phyloP scores from a whole-genome alignment of 2,113 vertebrate species.

The Acanthisitta chloris region DNA sequence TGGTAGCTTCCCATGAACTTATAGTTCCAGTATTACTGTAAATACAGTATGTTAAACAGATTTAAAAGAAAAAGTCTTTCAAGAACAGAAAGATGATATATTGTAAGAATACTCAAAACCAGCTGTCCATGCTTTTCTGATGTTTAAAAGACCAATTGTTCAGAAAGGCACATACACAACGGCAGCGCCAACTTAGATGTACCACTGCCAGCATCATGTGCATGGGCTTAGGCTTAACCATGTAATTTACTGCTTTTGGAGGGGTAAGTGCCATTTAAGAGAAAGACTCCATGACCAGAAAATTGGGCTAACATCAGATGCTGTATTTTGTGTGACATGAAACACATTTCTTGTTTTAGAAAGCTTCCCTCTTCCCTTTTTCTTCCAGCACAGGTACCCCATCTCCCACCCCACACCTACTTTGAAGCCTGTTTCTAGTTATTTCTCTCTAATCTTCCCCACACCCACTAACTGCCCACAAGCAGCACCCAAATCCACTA shows the following conservation, averaged over 20 bases:
- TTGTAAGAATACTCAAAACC: background rate
- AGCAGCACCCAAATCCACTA: background rate
- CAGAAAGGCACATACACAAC: background rate
- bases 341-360: background rate
- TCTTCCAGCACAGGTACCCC: background rate
- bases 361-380: background rate
- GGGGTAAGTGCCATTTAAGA: background rate
- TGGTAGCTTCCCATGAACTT: conserved; percentile 25
- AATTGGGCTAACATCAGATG: background rate
- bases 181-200: background rate
- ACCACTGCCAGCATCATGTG: background rate
- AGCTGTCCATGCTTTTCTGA: background rate
- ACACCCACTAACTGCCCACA: accelerated
- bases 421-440: background rate
- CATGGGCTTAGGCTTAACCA: background rate
- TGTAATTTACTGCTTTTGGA: accelerated
- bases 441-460: background rate
- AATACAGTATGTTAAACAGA: conserved; percentile 4
- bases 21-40: conserved; percentile 1
- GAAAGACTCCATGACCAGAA: background rate
- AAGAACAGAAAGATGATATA: background rate
- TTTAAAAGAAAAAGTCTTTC: background rate
- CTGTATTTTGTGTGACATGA: background rate
- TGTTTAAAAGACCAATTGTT: background rate
- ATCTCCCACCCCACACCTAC: background rate